Evolutionary conservation across 2,888 invertebrate species (phyloP), one percentile per base, ranked within the genome.

Genomic region (Drosophila vallismaia): DNA sequence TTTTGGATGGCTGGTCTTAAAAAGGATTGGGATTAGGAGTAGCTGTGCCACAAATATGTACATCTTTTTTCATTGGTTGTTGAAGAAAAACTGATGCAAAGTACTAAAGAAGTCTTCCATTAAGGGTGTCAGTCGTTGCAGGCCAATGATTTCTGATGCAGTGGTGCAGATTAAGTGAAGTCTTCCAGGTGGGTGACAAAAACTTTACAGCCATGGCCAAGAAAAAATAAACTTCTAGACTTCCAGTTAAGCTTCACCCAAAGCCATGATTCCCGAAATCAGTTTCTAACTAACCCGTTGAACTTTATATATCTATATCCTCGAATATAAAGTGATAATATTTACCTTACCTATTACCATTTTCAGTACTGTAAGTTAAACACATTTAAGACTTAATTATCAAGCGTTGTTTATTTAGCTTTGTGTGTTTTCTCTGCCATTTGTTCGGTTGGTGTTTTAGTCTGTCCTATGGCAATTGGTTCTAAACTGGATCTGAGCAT

Each of bases 91-190:
- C 76, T 81, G 68, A 10, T 54, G 31, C 10, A 19, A 60, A 59
- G 49, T 24, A 36, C 19, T 28, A 9, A n/a, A 19, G 28, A 57
- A 45, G 66, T 26, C 24, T 12, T 26, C 12, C 26, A 12, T 31
- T 53, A 81, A 82, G 60, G 58, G 71, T 88, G 80, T 73, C 88
- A 85, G 24, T 24, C 75, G 88, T 77, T 79, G 74, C 86, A 75
- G 55, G 42, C 63, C 68, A 63, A 29, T 53, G 76, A 71, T 67
- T 71, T 72, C 29, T 26, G 64, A 49, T 33, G 31, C 33, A 19
- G 59, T 36, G 46, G 10, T 45, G 50, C 55, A 69, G 60, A 60
- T 74, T 46, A 51, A 64, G 26, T 14, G 10, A 33, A 31, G 24
- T 24, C 8, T 28, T 29, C 29, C 3, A 26, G 14, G 14, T n/a